phyloP scores from a whole-genome alignment of 2,797 vertebrate genomes.

The Oophaga sylvatica region DNA sequence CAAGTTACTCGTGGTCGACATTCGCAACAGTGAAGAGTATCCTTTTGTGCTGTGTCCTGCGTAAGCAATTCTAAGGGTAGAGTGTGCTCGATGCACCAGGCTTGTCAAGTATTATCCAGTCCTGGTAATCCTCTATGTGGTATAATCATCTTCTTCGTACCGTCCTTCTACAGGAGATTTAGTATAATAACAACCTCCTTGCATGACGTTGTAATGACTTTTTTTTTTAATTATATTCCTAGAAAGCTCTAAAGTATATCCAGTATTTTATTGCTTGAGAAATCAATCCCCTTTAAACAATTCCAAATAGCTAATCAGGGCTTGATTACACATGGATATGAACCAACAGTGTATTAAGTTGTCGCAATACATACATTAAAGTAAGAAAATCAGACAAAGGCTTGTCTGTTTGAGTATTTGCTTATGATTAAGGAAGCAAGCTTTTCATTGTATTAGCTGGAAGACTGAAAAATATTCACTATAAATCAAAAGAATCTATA shows the following conservation, averaged over 20 bases:
- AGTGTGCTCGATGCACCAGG: background rate
- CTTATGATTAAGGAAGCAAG: constrained; percentile 29
- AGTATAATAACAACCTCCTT: background rate
- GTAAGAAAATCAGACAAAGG: constrained; percentile 32
- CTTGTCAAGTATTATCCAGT: background rate
- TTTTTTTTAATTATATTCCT: constrained; percentile 1
- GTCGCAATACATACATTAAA: constrained; percentile 28
- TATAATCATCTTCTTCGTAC: background rate
- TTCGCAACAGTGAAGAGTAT: constrained; percentile 94
- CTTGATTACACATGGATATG: background rate
- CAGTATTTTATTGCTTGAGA: constrained; percentile 25
- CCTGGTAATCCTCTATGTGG: background rate
- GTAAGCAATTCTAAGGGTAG: background rate
- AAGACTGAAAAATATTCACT: background rate
- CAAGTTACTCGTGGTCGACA: constrained; percentile 94
- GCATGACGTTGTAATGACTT: constrained; percentile 9
- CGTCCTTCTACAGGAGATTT: background rate
- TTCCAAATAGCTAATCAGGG: constrained; percentile 39
- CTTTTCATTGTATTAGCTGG: constrained; percentile 13
- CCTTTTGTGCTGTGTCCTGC: constrained; percentile 73
- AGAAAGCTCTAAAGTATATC: constrained; percentile 20
- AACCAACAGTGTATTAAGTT: constrained; percentile 11
- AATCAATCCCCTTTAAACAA: constrained; percentile 17
- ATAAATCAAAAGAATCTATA: constrained; percentile 28
- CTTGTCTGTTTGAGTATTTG: constrained; percentile 28